phyloP scores from a whole-genome alignment of 2,113 vertebrate genomes.

The Girardinichthys multiradiatus region DNA sequence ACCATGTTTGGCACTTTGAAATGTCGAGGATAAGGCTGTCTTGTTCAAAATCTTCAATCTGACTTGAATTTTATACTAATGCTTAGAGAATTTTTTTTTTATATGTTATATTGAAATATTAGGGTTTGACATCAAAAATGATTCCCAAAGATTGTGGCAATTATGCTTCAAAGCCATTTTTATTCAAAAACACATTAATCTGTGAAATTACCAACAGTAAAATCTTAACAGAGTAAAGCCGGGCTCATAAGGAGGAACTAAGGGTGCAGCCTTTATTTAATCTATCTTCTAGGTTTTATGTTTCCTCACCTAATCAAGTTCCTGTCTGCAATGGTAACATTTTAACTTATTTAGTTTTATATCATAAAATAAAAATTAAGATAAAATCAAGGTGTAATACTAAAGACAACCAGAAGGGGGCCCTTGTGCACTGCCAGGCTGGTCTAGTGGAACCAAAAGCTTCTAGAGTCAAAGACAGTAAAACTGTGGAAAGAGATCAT shows the following conservation, averaged over 20 bases:
- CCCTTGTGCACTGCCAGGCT: conserved; percentile 33
- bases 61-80: neutral
- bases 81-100: neutral
- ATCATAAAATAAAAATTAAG: neutral
- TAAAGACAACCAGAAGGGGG: conserved; percentile 51
- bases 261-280: neutral
- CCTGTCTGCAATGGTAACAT: neutral
- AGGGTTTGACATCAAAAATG: neutral
- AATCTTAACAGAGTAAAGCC: neutral
- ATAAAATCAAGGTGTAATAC: conserved; percentile 42
- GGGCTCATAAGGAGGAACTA: neutral
- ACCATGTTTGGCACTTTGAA: no score
- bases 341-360: neutral
- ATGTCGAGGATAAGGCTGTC: no score
- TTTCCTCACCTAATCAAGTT: neutral
- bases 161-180: neutral
- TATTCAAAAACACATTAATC: neutral
- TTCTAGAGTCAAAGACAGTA: conserved; percentile 6
- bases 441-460: neutral
- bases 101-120: neutral
- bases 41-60: neutral
- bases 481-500: neutral
- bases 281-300: neutral
- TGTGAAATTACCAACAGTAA: neutral
- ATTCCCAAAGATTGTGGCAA: neutral